Evolutionary conservation across 2,797 vertebrate species (phyloP), one percentile per base, ranked within the genome.

Genomic region (Buceros bicornis): DNA sequence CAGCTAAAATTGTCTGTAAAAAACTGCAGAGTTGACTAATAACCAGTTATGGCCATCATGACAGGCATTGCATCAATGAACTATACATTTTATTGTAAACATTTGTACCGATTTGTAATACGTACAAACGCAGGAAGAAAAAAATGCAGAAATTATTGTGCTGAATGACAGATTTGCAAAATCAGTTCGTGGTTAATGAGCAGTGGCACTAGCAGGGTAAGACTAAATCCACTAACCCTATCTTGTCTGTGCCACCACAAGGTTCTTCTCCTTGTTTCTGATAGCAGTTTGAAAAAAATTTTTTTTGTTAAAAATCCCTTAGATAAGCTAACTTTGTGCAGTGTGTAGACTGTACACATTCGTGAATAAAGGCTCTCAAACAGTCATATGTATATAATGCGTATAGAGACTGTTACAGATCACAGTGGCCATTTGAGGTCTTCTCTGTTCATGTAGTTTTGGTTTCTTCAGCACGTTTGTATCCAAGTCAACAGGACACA

Each of bases 1-100:
- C 96, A 96, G 91, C 97, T 97, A 95, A 91, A 97, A 97, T 88
- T 40, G 79, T 98, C 96, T 98, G 96, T 96, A 94, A 97, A 97
- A 97, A 85, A n/a, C 92, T 85, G 87, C 22, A 9, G 73, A 89
- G 82, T 94, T 73, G 92, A 89, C 92, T 82, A 82, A 69, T 82
- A 91, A 91, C 42, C 77, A 78, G 21, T 78, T 87, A 47, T 35
- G 51, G 93, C 89, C 61, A 6, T 88, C 86, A 51, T 17, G 37
- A 86, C 88, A 91, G 64, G 21, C 90, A 90, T 67, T 97, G 92
- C 94, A 89, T 86, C 81, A 53, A 61, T 86, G 74, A 95, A 74
- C 42, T 57, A 65, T 74, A 54, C 45, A 42, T 65, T 67, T 96
- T 90, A 50, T 35, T 85, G 70, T 81, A 72, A 93, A 90, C 79